phyloP scores from a whole-genome alignment of 2,113 vertebrate species.

The Pedionomus torquatus region DNA sequence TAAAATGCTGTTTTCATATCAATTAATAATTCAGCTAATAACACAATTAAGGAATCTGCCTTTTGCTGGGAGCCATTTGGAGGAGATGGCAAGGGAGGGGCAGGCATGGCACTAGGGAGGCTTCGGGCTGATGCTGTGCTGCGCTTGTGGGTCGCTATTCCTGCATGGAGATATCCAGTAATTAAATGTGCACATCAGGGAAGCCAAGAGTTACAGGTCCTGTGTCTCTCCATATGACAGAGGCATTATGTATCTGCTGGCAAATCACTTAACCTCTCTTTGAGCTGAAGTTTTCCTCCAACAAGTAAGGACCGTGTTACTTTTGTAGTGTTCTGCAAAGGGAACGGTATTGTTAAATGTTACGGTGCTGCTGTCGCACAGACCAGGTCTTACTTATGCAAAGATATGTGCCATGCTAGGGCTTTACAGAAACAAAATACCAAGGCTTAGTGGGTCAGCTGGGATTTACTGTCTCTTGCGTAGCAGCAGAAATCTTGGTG shows the following conservation, averaged over 20 bases:
- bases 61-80: constrained; percentile 55
- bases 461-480: constrained; percentile 18
- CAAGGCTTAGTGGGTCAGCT: constrained; percentile 32
- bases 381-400: background rate
- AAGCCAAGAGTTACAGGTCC: background rate
- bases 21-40: constrained; percentile 80
- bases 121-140: background rate
- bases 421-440: constrained; percentile 32
- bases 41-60: constrained; percentile 71
- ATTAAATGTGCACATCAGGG: background rate
- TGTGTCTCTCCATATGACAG: background rate
- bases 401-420: background rate
- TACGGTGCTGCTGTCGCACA: background rate
- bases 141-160: background rate
- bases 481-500: constrained; percentile 3
- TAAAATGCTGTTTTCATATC: constrained; percentile 79
- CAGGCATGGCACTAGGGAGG: background rate
- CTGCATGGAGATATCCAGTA: background rate
- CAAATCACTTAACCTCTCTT: background rate
- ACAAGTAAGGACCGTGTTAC: background rate
- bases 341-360: fast-evolving
- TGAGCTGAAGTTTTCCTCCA: background rate
- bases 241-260: background rate
- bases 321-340: background rate
- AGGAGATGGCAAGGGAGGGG: constrained; percentile 45